These are phyloP conservation scores for Micrastur ruficollis DNA, from an alignment of 2,797 vertebrate genomes.

Conservation along the genomic window DNA sequence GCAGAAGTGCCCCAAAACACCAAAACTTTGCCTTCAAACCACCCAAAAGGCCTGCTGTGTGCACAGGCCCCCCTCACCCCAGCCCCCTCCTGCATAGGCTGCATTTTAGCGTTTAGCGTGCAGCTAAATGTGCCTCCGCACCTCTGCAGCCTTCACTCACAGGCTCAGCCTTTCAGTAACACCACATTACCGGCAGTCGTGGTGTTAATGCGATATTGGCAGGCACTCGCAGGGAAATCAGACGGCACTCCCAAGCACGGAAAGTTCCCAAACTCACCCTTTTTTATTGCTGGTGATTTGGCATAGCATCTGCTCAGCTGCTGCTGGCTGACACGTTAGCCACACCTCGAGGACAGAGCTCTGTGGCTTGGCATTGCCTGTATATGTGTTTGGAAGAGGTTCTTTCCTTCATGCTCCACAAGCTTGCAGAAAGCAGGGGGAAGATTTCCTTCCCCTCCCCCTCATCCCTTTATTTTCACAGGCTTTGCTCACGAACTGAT, in stretches of 20 bases:
- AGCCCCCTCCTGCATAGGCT: rapidly evolving
- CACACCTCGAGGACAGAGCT: background rate
- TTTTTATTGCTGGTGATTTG: background rate
- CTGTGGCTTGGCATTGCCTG: background rate
- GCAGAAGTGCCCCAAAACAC: background rate
- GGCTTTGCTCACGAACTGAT: background rate
- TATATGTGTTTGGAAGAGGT: background rate
- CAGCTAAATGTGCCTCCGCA: rapidly evolving
- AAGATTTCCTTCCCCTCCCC: background rate
- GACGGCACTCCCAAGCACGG: background rate
- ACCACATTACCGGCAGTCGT: rapidly evolving
- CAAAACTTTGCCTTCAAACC: background rate
- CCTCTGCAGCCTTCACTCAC: rapidly evolving
- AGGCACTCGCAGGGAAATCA: background rate
- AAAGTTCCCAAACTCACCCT: background rate
- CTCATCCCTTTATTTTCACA: background rate
- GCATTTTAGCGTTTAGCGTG: rapidly evolving
- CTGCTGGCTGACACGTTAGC: background rate
- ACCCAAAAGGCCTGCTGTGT: background rate
- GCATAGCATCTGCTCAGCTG: background rate
- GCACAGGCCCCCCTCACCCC: background rate
- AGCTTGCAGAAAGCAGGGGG: background rate
- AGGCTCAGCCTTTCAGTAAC: background rate
- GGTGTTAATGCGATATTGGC: background rate
- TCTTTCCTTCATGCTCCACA: background rate